phyloP scores from a whole-genome alignment of 2,797 vertebrate genomes.

The Sylvilagus floridanus region DNA sequence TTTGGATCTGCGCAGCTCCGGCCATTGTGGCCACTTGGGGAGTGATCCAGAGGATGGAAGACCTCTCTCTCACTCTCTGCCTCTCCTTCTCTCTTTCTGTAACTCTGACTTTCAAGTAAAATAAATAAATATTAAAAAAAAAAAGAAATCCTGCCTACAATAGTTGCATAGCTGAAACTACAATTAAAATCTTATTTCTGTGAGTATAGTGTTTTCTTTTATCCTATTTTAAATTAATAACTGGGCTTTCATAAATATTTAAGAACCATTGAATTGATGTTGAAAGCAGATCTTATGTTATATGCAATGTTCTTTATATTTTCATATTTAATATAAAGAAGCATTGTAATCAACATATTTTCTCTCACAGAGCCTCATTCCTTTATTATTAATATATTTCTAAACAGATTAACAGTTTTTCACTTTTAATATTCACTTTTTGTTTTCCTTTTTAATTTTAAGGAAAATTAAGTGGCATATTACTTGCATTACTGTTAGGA shows the following conservation, averaged over 20 bases:
- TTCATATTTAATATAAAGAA: conserved; percentile 20
- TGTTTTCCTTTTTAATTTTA: neutral
- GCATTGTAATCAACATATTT: neutral
- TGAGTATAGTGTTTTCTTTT: neutral
- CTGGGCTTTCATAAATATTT: neutral
- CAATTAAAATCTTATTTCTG: neutral
- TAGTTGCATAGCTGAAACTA: neutral
- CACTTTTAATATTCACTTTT: conserved; percentile 39
- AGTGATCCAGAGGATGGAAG: too few species aligned
- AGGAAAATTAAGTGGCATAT: conserved; percentile 74
- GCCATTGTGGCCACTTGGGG: too few species aligned
- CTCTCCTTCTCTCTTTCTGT: too few species aligned
- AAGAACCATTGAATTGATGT: neutral
- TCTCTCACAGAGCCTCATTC: neutral
- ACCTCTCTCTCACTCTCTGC: too few species aligned
- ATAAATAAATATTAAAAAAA: too few species aligned
- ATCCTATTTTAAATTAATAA: neutral
- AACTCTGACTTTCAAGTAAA: too few species aligned
- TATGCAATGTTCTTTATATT: neutral
- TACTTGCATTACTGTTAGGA: conserved; percentile 57
- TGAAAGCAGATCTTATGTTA: neutral
- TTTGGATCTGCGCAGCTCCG: too few species aligned
- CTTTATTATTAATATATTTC: conserved; percentile 36
- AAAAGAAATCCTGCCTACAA: neutral
- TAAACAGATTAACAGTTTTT: neutral